phyloP scores from a whole-genome alignment of 2,888 invertebrate species.

The Creontiades dilutus region DNA sequence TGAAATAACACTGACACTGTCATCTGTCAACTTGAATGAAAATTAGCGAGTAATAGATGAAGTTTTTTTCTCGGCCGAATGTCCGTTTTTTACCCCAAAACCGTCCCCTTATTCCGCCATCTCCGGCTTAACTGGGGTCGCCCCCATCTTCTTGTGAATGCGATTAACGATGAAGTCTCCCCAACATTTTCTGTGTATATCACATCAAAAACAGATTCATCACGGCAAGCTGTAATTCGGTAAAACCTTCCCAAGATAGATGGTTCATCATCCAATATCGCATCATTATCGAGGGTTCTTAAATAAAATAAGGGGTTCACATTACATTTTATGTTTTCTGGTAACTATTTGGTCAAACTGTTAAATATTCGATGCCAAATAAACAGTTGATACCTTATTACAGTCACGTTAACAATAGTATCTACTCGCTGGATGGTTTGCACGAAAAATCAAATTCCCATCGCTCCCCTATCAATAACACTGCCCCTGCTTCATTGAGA shows the following conservation, averaged over 20 bases:
- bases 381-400: too few relatives aligned
- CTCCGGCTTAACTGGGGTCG: slow-evolving; percentile 44
- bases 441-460: too few relatives aligned
- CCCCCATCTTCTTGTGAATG: slow-evolving; percentile 9
- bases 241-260: background rate
- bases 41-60: slow-evolving; percentile 55
- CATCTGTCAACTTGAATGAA: slow-evolving; percentile 63
- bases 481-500: too few relatives aligned
- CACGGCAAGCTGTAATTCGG: background rate
- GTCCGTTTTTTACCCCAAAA: background rate
- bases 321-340: too few relatives aligned
- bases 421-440: too few relatives aligned
- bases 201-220: slow-evolving; percentile 49
- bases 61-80: slow-evolving; percentile 1
- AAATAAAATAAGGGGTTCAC: too few relatives aligned
- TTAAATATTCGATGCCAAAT: too few relatives aligned
- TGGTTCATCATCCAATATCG: background rate
- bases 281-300: too few relatives aligned
- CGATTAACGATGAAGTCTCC: slow-evolving; percentile 14
- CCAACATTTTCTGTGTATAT: slow-evolving; percentile 11
- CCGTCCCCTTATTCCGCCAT: slow-evolving; percentile 37
- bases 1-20: slow-evolving; percentile 63
- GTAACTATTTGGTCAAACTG: too few relatives aligned
- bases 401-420: too few relatives aligned
- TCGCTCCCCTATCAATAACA: too few relatives aligned